Evolutionary conservation across 1,140 invertebrate genomes (phyloP), one percentile per base, ranked within the genome.

Genomic region (Acromyrmex charruanus): DNA sequence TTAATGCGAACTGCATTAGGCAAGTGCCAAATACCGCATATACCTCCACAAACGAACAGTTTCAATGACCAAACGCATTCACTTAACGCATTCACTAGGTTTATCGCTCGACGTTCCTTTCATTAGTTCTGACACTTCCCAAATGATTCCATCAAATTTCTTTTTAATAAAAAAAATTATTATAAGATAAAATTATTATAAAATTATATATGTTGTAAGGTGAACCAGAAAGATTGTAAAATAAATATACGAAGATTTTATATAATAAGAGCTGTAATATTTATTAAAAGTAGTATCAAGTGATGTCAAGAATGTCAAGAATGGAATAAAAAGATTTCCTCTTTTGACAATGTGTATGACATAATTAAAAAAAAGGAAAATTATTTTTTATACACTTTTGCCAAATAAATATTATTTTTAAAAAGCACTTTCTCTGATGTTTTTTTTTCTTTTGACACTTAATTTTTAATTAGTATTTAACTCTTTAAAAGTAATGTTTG

Each of bases 1-100:
- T 72, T 79, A 75, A 86, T 82, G 65, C 55, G n/a, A 58, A 68
- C 51, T 69, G 51, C 85, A 81, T 80, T 61, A 81, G 55, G 53
- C n/a, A 25, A 69, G 63, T 49, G 28, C 39, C 53, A 53, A 44
- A 44, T 44, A 61, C 55, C 39, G 63, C 65, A n/a, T 18, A 51
- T 58, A 69, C 75, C 44, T 75, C 55, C 58, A 31, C 39, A 74
- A 75, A 84, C 39, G n/a, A 44, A 61, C 53, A 61, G 66, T 84
- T 84, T 61, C 69, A 75, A 84, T 75, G 39, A 39, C 51, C 59
- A 84, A 49, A 84, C 44, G 69, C 80, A 63, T 84, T 84, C 80
- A 63, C n/a, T 84, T 84, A 75, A 75, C 25, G 39, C 39, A 10
- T 44, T 44, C 9, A 51, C 49, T 51, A 51, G 18, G n/a, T 39